Percentiles rank a stretch among this genome's conserved stretches.
Conservation (phyloP, 2,888 invertebrate species). For the Cetonia aurata region DNA sequence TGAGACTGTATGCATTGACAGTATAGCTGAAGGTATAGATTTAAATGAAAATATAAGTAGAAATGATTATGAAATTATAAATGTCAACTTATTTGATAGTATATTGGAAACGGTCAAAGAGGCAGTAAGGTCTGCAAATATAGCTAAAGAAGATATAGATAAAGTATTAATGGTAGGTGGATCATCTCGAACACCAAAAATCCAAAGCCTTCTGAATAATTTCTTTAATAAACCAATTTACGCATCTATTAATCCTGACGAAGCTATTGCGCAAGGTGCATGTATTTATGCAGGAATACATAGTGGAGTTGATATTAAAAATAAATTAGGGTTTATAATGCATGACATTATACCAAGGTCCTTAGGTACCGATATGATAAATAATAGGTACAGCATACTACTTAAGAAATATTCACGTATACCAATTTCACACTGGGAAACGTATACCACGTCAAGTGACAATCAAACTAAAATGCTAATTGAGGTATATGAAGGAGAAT, state of each 20-base stretch:
- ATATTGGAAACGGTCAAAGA: constrained; percentile 50
- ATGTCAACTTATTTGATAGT: constrained; percentile 47
- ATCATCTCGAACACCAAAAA: constrained; percentile 55
- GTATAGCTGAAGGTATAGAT: background rate
- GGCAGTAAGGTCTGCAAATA: constrained; percentile 48
- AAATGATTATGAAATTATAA: constrained; percentile 52
- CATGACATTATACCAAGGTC: constrained; percentile 55
- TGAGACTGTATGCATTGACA: constrained; percentile 37
- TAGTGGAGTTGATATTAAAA: constrained; percentile 46
- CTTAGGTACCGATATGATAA: constrained; percentile 32
- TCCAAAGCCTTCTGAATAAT: constrained; percentile 50
- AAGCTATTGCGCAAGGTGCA: constrained; percentile 56
- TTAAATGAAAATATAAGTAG: constrained; percentile 44
- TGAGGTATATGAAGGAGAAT: constrained; percentile 33
- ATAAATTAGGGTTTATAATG: constrained; percentile 25
- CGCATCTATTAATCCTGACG: constrained; percentile 54
- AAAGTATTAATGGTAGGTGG: constrained; percentile 57
- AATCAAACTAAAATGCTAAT: constrained; percentile 42
- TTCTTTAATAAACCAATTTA: constrained; percentile 51
- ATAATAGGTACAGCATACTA: constrained; percentile 48
- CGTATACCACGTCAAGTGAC: constrained; percentile 44
- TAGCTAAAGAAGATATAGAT: constrained; percentile 50
- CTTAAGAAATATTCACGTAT: constrained; percentile 52
- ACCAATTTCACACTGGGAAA: constrained; percentile 41
- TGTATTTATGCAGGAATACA: constrained; percentile 52